Evolutionary conservation across 2,797 vertebrate genomes (phyloP).

Genomic region (Silurus aristotelis): DNA sequence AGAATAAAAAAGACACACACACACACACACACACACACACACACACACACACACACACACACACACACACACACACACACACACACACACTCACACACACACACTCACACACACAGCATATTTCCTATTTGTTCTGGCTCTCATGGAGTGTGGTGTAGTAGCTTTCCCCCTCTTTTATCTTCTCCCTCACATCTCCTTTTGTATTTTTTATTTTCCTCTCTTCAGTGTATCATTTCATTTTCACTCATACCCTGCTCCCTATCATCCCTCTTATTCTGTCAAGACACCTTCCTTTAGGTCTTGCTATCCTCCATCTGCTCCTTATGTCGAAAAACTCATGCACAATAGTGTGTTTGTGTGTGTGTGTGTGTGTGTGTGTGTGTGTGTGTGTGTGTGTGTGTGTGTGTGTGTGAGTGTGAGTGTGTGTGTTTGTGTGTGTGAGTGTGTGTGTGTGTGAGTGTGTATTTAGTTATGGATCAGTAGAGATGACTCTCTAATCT

Average conservation of each 20-base stretch:
- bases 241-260: slow-evolving; percentile 24
- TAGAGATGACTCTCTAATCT: slow-evolving; percentile 26
- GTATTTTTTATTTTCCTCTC: background rate
- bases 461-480: slow-evolving; percentile 30
- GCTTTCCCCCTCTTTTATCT: background rate
- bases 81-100: slow-evolving; percentile 7
- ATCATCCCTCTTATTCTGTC: slow-evolving; percentile 36
- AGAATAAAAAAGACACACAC: background rate
- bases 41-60: slow-evolving; percentile 12
- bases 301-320: slow-evolving; percentile 36
- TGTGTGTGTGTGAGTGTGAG: background rate
- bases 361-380: background rate
- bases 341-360: slow-evolving; percentile 3
- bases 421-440: background rate
- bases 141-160: background rate
- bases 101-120: background rate
- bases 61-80: background rate
- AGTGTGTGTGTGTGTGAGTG: slow-evolving; percentile 9
- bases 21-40: background rate
- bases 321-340: slow-evolving; percentile 4
- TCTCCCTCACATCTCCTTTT: background rate
- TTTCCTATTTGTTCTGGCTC: slow-evolving; percentile 18
- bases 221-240: background rate
- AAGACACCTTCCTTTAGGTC: slow-evolving; percentile 24
- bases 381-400: slow-evolving; percentile 4